Evolutionary conservation across 2,113 vertebrate genomes (phyloP), one percentile per base, ranked within the genome.

Genomic region (Upupa epops): DNA sequence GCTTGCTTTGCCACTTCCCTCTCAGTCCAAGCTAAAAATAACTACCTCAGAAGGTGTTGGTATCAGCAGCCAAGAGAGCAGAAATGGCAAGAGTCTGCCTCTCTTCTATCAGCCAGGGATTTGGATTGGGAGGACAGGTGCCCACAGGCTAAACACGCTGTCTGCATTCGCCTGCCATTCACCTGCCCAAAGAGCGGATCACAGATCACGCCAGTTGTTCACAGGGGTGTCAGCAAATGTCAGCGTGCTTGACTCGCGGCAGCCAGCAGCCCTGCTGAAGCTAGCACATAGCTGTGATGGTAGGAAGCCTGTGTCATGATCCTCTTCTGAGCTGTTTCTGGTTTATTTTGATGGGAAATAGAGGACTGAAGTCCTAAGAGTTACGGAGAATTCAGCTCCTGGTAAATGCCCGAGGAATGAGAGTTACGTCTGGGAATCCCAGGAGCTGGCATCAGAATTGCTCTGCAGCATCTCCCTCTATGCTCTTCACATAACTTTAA

Each of bases 171-270:
- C 77, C 90, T 95, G 84, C 54, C 29, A 5, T 79, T 95, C 90
- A 83, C 74, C 77, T 94, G 82, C 84, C 90, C 93, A 83, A 78
- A 94, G 45, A 91, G 71, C 83, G 84, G 54, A n/a, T 70, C 90
- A 90, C 85, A 96, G 89, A 96, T 95, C 95, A 96, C 9, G 51
- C 83, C 95, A 96, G 95, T 42, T 96, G 95, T 89, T 93, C 95
- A 65, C 59, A 56, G 80, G 87, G 87, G 52, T 90, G 83, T 87
- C 85, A 94, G 83, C 85, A 96, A 97, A 96, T 96, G 95, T 96
- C 96, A 95, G 66, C 42, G 0, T 93, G 84, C 83, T 89, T 90
- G 34, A 76, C 65, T 45, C 3, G 49, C 59, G 52, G 59, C 34
- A 95, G 64, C 59, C 90, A 88, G 56, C 22, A 77, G 74, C 79